Base-by-base conservation (phyloP, 1,140 invertebrate genomes). In the Zaprionus ghesquierei region DNA sequence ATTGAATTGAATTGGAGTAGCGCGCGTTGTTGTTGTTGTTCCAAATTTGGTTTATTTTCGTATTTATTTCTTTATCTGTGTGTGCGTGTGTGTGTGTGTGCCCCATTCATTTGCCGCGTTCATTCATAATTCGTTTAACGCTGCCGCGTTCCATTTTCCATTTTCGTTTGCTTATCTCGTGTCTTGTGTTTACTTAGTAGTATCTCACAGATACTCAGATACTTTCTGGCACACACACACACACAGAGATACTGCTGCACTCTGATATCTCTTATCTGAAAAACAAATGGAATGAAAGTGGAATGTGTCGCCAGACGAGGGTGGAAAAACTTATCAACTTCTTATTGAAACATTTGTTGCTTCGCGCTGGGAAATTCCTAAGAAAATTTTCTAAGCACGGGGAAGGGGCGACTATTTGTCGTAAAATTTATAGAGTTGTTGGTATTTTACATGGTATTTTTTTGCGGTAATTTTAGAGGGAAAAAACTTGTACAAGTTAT, bases 71-170 rank as follows among this genome's bases (percentile, higher is more conserved):
- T 54, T 78, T 85, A 85, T 85, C 77, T 86, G 33, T 15, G 35
- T 31, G 15, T 44, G 12, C 20, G 35, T 55, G 55, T 38, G 22
- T 25, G 12, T 23, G 23, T 70, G 68, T 60, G 18, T 27, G 51
- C 78, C 66, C 70, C 84, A 85, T 81, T 87, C 70, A 86, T 64
- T 82, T 76, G 75, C 54, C 56, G 71, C 69, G 62, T 81, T 79
- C 81, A 64, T 81, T 86, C 63, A 72, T 79, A 69, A 63, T 58
- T 76, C 68, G 49, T 65, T n/a, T n/a, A n/a, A n/a, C n/a, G n/a
- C n/a, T n/a, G n/a, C n/a, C n/a, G n/a, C n/a, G n/a, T n/a, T n/a
- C n/a, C n/a, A n/a, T n/a, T 58, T 68, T 78, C 68, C 82, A 78
- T 82, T 81, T 86, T 85, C 41, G 33, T 38, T 15, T 65, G 60